phyloP scores from a whole-genome alignment of 2,888 invertebrate genomes.

The Cheilosia variabilis region DNA sequence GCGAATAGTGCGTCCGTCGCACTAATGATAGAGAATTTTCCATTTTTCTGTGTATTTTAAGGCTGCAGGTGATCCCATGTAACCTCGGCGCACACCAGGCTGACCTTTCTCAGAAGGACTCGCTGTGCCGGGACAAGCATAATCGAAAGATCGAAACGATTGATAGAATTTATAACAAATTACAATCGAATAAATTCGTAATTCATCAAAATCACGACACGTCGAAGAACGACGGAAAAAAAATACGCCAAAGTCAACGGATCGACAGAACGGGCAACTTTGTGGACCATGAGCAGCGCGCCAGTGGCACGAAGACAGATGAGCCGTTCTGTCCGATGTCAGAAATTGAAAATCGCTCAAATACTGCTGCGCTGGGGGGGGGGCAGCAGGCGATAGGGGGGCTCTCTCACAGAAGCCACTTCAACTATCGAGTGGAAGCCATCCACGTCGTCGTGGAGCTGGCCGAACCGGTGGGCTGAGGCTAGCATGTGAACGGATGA shows the following conservation, averaged over 20 bases:
- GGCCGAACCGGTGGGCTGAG: slow-evolving; percentile 31
- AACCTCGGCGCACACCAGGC: slow-evolving; percentile 31
- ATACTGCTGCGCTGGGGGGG: slow-evolving; percentile 20
- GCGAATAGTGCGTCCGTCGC: slow-evolving; percentile 13
- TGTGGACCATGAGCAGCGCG: slow-evolving; percentile 62
- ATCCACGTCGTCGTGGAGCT: slow-evolving; percentile 50
- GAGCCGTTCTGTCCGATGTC: slow-evolving; percentile 73
- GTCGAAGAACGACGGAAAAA: slow-evolving; percentile 24
- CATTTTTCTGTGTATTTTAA: slow-evolving; percentile 68
- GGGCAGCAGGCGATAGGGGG: neutral
- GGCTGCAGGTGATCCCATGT: slow-evolving; percentile 63
- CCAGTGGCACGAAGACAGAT: slow-evolving; percentile 72
- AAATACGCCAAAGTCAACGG: slow-evolving; percentile 67
- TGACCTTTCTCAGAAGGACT: slow-evolving; percentile 73
- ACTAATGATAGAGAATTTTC: slow-evolving; percentile 66
- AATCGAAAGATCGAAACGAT: slow-evolving; percentile 74
- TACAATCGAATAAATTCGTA: slow-evolving; percentile 75
- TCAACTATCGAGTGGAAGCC: slow-evolving; percentile 67
- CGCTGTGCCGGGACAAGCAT: slow-evolving; percentile 19
- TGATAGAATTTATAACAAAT: slow-evolving; percentile 76
- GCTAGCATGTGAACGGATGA: slow-evolving; percentile 68
- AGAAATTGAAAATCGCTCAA: slow-evolving; percentile 75
- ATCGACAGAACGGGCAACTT: slow-evolving; percentile 61
- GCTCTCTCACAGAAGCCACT: slow-evolving; percentile 64
- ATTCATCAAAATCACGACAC: slow-evolving; percentile 73